Conservation (phyloP, 2,113 vertebrate genomes). For the Xiphias gladius region DNA sequence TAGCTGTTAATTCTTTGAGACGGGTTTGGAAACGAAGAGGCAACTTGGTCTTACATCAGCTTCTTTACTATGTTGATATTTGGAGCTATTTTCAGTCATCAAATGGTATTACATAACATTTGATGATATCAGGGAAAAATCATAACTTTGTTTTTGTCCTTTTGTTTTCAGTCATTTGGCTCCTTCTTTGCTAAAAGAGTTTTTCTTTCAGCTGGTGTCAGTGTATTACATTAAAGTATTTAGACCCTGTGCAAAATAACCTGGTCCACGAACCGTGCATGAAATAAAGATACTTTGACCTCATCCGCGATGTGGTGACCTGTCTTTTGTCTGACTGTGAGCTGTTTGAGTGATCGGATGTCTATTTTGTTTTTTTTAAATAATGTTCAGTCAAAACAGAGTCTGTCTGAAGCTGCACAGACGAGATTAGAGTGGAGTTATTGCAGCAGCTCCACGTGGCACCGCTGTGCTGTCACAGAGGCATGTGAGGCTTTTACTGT, state of each 20-base stretch:
- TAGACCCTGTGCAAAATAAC: background rate
- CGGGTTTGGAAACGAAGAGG: background rate
- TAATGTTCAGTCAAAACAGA: background rate
- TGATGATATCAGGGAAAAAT: background rate
- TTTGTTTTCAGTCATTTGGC: too few species aligned
- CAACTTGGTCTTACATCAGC: background rate
- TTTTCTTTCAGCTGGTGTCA: background rate
- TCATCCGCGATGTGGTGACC: too few species aligned
- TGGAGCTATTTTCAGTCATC: slow-evolving; percentile 41
- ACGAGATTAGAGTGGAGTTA: background rate
- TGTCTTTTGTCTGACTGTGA: background rate
- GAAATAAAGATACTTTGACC: background rate
- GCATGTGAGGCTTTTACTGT: background rate
- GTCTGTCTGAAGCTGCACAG: background rate
- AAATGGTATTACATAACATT: background rate
- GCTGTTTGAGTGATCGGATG: background rate
- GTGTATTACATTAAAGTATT: background rate
- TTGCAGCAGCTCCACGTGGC: slow-evolving; percentile 18
- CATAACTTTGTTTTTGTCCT: background rate
- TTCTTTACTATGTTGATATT: slow-evolving; percentile 1
- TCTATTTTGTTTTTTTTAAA: too few species aligned
- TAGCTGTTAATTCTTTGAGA: too few species aligned
- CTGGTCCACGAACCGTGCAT: background rate
- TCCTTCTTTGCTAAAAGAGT: too few species aligned
- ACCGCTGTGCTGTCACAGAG: background rate